These are phyloP conservation scores for Moxostoma hubbsi DNA, from an alignment of 2,797 vertebrate genomes.

Conservation along the genomic window DNA sequence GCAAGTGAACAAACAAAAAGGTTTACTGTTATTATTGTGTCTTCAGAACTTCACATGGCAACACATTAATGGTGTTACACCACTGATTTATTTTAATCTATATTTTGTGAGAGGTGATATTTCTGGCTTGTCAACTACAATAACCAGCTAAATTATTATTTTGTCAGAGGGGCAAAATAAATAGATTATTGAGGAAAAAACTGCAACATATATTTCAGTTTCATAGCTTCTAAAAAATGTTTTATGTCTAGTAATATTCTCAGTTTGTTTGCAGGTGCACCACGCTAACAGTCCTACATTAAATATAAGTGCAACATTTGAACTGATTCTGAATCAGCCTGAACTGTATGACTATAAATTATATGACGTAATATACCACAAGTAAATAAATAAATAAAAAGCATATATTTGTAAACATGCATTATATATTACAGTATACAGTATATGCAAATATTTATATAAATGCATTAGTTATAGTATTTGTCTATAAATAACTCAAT, in stretches of 20 bases:
- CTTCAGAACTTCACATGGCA: background rate
- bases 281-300: background rate
- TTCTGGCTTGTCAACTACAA: slow-evolving; percentile 16
- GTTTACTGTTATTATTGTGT: background rate
- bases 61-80: background rate
- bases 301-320: too few species aligned
- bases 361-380: background rate
- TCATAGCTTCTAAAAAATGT: background rate
- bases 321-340: too few species aligned
- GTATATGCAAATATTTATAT: too few species aligned
- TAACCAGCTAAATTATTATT: slow-evolving; percentile 1
- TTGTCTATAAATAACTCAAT: too few species aligned
- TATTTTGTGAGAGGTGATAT: slow-evolving; percentile 9
- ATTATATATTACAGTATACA: too few species aligned
- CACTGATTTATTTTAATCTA: background rate
- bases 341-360: too few species aligned
- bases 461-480: too few species aligned
- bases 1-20: too few species aligned
- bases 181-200: background rate
- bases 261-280: background rate
- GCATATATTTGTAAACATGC: too few species aligned
- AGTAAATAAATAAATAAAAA: background rate
- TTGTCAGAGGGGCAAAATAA: background rate
- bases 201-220: background rate
- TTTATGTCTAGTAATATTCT: background rate